phyloP scores from a whole-genome alignment of 2,888 invertebrate genomes.

The Kryphioiulus occultus region DNA sequence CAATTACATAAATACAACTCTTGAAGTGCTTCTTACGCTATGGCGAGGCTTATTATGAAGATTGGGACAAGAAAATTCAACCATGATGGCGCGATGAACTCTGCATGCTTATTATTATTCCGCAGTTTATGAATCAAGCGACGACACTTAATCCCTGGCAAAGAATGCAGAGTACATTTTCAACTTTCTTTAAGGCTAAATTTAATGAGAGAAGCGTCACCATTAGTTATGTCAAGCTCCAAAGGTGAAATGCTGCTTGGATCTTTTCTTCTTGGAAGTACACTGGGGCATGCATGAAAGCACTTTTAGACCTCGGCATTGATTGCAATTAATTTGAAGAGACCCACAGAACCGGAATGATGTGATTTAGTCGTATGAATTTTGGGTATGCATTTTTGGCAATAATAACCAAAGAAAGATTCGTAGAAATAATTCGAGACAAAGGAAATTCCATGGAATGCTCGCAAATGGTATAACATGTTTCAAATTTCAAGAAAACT shows the following conservation, averaged over 20 bases:
- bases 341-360: background rate
- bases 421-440: background rate
- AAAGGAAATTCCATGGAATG: background rate
- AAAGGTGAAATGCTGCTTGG: background rate
- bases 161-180: background rate
- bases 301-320: background rate
- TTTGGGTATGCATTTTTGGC: background rate
- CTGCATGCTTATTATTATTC: background rate
- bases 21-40: background rate
- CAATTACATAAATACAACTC: background rate
- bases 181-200: background rate
- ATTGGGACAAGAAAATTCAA: background rate
- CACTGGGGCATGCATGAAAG: background rate
- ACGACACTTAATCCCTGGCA: background rate
- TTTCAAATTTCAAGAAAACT: background rate
- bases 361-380: constrained; percentile 4
- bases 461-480: background rate
- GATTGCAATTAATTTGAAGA: background rate
- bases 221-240: background rate
- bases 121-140: background rate
- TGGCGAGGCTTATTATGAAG: background rate
- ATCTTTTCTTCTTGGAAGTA: background rate
- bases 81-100: background rate
- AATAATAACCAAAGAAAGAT: background rate
- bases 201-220: background rate